Evolutionary conservation across 2,113 vertebrate genomes (phyloP).

Genomic region (Microcebus jonahi): DNA sequence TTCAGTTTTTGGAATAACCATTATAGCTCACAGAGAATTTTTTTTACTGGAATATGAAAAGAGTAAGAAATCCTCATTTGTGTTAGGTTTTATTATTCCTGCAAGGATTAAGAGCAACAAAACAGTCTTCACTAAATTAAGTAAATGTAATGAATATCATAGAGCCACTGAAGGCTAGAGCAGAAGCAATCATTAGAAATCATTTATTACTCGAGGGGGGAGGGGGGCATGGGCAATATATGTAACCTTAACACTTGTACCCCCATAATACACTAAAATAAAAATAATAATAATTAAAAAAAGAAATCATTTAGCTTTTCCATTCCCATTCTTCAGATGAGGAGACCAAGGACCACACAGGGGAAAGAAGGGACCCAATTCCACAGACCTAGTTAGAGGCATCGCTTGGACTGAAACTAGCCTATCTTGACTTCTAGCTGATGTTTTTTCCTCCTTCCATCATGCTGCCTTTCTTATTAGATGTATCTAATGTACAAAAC

Average conservation of each 20-base stretch:
- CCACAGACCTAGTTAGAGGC: neutral
- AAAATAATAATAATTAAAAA: too few relatives aligned
- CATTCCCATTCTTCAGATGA: neutral
- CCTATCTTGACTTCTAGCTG: neutral
- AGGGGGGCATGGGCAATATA: too few relatives aligned
- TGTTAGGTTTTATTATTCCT: conserved; percentile 28
- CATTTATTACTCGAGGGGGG: neutral
- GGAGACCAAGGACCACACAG: neutral
- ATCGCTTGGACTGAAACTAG: neutral
- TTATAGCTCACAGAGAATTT: conserved; percentile 30
- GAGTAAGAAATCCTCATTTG: conserved; percentile 21
- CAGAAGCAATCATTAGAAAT: neutral
- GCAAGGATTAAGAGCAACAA: neutral
- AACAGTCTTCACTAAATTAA: neutral
- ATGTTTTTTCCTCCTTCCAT: neutral
- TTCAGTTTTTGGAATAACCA: conserved; percentile 56
- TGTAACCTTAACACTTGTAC: too few relatives aligned
- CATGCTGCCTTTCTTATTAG: neutral
- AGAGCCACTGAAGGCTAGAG: neutral
- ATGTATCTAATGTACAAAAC: neutral
- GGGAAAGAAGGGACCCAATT: neutral
- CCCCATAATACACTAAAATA: too few relatives aligned
- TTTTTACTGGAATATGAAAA: conserved; percentile 46
- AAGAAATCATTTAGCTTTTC: neutral
- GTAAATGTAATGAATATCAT: neutral